Conservation (phyloP, 2,113 vertebrate species). For the Ictalurus furcatus region DNA sequence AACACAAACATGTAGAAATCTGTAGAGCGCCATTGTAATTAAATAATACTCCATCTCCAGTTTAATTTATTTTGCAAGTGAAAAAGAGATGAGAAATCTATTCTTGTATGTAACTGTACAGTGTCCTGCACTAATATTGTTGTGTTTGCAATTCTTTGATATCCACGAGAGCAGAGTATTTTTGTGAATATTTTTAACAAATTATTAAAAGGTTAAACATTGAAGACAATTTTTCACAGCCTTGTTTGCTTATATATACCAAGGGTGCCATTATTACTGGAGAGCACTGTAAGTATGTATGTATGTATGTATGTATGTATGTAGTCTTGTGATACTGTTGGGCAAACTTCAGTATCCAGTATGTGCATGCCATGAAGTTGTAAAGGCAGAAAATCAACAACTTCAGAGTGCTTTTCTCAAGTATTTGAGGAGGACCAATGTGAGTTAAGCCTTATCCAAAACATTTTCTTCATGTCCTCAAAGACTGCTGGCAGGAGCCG, state of each 20-base stretch:
- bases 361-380: not conserved
- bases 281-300: not conserved
- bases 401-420: not conserved
- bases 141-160: too few relatives aligned
- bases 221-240: too few relatives aligned
- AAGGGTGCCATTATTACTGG: too few relatives aligned
- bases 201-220: too few relatives aligned
- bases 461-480: conserved; percentile 17
- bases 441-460: conserved; percentile 9
- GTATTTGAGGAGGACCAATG: not conserved
- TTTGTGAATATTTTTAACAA: too few relatives aligned
- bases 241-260: too few relatives aligned
- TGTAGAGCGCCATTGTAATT: not conserved
- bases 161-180: not conserved
- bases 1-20: conserved; percentile 17
- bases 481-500: not conserved
- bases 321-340: not conserved
- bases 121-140: too few relatives aligned
- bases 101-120: not conserved
- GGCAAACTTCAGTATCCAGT: not conserved
- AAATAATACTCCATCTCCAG: not conserved
- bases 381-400: not conserved
- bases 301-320: not conserved
- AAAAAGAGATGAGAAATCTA: not conserved
- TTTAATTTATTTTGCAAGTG: conserved; percentile 21